Conservation (phyloP, 2,797 vertebrate genomes). For the Coracias cyanogaster region DNA sequence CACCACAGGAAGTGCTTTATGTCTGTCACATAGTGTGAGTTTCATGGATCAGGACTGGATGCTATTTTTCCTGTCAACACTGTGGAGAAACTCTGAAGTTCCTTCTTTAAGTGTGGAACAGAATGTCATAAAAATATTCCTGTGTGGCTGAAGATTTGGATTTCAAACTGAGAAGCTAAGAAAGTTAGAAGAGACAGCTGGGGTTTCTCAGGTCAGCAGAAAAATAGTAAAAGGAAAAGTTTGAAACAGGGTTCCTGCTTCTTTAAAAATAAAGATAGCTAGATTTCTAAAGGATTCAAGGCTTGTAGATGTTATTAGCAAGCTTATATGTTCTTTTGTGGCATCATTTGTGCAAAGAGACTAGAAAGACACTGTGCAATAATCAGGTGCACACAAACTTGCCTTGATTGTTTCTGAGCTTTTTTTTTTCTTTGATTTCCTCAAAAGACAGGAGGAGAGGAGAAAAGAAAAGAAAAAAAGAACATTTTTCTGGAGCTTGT, state of each 20-base stretch:
- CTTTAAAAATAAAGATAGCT: neutral
- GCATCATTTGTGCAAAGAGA: neutral
- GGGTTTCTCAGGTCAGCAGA: neutral
- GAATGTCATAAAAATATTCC: neutral
- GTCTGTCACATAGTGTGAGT: neutral
- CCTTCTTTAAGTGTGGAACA: neutral
- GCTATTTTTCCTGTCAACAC: neutral
- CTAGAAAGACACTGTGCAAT: neutral
- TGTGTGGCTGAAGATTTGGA: neutral
- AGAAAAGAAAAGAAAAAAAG: neutral
- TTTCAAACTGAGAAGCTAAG: neutral
- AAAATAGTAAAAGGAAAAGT: neutral
- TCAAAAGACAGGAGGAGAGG: neutral
- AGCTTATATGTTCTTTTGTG: neutral
- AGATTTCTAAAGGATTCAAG: neutral
- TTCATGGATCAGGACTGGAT: neutral
- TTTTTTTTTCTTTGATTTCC: neutral
- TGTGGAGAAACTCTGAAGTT: neutral
- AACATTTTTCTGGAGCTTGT: neutral
- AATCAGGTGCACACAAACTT: neutral
- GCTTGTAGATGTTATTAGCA: neutral
- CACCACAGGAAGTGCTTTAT: neutral
- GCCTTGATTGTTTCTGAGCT: neutral
- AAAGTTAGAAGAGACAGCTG: neutral
- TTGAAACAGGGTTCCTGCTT: neutral